Conservation (phyloP, 2,113 vertebrate genomes). For the Corvus moneduloides region DNA sequence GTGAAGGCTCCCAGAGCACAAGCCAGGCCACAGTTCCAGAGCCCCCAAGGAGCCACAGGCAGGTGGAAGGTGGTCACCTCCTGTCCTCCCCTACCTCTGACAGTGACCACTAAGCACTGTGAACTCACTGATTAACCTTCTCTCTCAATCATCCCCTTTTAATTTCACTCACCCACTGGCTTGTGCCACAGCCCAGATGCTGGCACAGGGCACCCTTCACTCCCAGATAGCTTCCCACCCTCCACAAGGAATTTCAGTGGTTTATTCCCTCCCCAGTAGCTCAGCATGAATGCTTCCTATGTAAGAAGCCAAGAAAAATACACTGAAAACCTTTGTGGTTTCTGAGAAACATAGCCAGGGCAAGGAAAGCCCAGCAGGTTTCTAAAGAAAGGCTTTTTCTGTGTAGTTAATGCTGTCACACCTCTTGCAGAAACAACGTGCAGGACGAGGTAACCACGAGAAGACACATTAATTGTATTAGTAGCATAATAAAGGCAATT, state of each 20-base stretch:
- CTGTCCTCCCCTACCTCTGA: not conserved
- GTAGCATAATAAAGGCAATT: conserved; percentile 16
- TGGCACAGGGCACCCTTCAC: not conserved
- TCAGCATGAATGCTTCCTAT: accelerated
- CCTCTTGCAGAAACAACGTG: not conserved
- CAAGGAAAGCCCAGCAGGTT: not conserved
- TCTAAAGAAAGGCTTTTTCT: not conserved
- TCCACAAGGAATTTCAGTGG: not conserved
- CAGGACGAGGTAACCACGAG: not conserved
- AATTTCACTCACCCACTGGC: not conserved
- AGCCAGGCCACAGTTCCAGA: not conserved
- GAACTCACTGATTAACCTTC: not conserved
- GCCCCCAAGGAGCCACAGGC: not conserved
- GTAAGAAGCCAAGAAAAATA: not conserved
- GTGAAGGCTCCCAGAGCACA: not conserved
- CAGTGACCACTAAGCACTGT: not conserved
- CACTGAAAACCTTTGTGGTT: not conserved
- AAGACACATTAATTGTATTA: conserved; percentile 21
- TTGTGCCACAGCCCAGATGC: accelerated
- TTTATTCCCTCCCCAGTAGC: not conserved
- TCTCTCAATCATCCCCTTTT: not conserved
- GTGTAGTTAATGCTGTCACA: not conserved
- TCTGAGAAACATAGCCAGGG: not conserved
- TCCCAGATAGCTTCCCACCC: not conserved
- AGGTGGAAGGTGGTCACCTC: not conserved